phyloP scores from a whole-genome alignment of 2,888 invertebrate species.

The Mythimna albipuncta region DNA sequence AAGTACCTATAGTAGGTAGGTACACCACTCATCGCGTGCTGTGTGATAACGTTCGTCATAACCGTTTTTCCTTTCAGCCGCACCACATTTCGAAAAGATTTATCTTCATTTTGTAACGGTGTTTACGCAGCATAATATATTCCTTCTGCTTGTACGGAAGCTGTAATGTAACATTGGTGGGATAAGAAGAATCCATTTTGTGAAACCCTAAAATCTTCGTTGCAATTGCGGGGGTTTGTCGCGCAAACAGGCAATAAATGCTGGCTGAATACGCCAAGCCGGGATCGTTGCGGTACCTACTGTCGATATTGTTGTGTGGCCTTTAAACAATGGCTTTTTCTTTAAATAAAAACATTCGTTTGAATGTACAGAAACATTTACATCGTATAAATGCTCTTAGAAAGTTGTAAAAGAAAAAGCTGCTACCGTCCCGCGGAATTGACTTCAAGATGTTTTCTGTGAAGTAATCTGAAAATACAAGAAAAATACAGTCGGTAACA shows the following conservation, averaged over 20 bases:
- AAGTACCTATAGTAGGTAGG: too few species aligned
- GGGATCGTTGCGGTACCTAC: slow-evolving; percentile 71
- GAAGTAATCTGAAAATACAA: slow-evolving; percentile 32
- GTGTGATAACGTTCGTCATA: slow-evolving; percentile 56
- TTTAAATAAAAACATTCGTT: slow-evolving; percentile 51
- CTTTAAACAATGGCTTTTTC: slow-evolving; percentile 63
- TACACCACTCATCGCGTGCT: slow-evolving; percentile 52
- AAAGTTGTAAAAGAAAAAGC: slow-evolving; percentile 25
- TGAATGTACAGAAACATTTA: slow-evolving; percentile 33
- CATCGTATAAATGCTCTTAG: slow-evolving; percentile 31
- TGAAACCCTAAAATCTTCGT: slow-evolving; percentile 78
- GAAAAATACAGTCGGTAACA: slow-evolving; percentile 9
- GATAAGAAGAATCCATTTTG: slow-evolving; percentile 79
- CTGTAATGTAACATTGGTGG: slow-evolving; percentile 71
- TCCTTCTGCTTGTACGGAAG: slow-evolving; percentile 69
- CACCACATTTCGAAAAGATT: slow-evolving; percentile 70
- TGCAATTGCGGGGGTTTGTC: slow-evolving; percentile 79
- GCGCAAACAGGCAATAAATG: slow-evolving; percentile 79
- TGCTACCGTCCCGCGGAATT: slow-evolving; percentile 12
- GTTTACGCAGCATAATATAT: slow-evolving; percentile 77
- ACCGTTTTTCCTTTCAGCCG: slow-evolving; percentile 64
- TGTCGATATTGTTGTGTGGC: slow-evolving; percentile 72
- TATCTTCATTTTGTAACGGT: slow-evolving; percentile 74
- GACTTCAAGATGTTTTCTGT: slow-evolving; percentile 14
- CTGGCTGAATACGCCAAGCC: slow-evolving; percentile 74